Base-by-base conservation (phyloP, 2,888 invertebrate genomes). In the Eumerus sabulonum region DNA sequence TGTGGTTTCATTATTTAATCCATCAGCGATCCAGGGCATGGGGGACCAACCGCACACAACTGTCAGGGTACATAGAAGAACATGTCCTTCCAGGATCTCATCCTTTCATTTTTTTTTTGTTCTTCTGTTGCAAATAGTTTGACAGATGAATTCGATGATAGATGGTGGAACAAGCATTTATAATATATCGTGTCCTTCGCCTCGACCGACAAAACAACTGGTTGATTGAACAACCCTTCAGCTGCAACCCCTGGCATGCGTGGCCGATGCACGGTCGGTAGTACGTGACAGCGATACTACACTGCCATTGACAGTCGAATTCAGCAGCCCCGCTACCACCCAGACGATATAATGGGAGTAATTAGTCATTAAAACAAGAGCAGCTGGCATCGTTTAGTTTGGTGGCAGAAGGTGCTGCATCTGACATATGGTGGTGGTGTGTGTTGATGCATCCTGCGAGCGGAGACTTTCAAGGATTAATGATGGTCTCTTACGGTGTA, bases 331-430 rank as follows among this genome's bases (percentile, higher is more conserved):
- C 48, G 17, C 68, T 42, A 68, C 54, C 67, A 45, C 51, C 67
- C 54, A 76, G 72, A 73, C 70, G 48, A 38, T 60, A 63, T 70
- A 74, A 79, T 79, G 59, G 74, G 35, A 42, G 74, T 74, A 74
- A 79, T 79, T 79, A 79, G 74, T 79, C 79, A 79, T 70, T 79
- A 70, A 79, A 79, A 64, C 74, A 64, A 70, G 54, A 79, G 50
- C 79, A 79, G 79, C 79, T 70, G 79, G 54, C 50, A 57, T 63
- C 57, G 60, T 50, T 71, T 51, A 36, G 59, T 53, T 60, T 68
- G 57, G 17, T 60, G 54, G 48, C 17, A 36, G 38, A 54, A 48
- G 60, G 40, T 66, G 66, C 57, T 72, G 72, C 42, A 18, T 67
- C 62, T 67, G 76, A 57, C 76, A 76, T 47, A 54, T 47, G 66